A percentile compares a stretch with the other conserved stretches of the same genome.
These are phyloP conservation scores for Mimachlamys varia DNA, from an alignment of 2,888 invertebrate genomes.

Conservation along the genomic window DNA sequence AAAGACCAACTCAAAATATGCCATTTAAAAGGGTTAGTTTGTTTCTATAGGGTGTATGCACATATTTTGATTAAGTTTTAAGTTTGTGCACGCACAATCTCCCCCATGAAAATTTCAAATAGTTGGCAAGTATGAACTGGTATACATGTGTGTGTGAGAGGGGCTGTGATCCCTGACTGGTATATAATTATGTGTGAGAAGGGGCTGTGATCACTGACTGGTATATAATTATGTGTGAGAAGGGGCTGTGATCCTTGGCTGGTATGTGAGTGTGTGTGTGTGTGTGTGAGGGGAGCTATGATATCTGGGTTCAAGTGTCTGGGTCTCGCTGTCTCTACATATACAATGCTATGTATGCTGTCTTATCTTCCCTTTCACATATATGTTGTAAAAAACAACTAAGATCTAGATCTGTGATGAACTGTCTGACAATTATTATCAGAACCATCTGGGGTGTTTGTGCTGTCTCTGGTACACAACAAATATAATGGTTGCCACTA, in stretches of 20 bases:
- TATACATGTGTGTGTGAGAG: too few relatives aligned
- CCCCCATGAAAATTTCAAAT: too few relatives aligned
- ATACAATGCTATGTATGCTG: background rate
- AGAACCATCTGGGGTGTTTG: background rate
- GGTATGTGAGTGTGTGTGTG: background rate
- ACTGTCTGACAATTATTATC: constrained; percentile 15
- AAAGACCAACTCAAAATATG: too few relatives aligned
- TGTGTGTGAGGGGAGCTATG: background rate
- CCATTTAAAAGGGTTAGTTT: too few relatives aligned
- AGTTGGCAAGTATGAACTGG: too few relatives aligned
- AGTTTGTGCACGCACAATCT: too few relatives aligned
- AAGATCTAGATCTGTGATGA: background rate
- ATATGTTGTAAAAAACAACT: constrained; percentile 23
- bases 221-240: too few relatives aligned
- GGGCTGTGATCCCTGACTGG: too few relatives aligned
- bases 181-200: too few relatives aligned
- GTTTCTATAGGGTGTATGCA: too few relatives aligned
- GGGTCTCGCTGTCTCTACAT: background rate
- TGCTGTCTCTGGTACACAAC: background rate
- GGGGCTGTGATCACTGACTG: too few relatives aligned
- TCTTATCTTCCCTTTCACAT: background rate
- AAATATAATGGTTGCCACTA: background rate
- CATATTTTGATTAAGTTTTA: too few relatives aligned
- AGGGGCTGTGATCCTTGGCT: background rate
- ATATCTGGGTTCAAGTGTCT: constrained; percentile 8